phyloP scores from a whole-genome alignment of 1,140 invertebrate species.

The Aphaenogaster floridana region DNA sequence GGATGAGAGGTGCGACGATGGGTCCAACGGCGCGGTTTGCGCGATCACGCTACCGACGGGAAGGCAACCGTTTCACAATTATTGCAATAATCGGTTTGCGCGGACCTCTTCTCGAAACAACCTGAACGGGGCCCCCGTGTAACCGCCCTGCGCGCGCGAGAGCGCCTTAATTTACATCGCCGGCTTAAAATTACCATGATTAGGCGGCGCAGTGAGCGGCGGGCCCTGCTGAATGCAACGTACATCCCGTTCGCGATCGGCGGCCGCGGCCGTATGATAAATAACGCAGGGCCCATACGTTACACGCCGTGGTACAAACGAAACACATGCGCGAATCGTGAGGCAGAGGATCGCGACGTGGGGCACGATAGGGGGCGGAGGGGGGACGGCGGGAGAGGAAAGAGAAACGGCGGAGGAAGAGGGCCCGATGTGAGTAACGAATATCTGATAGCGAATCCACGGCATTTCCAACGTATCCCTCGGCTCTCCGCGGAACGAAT shows the following conservation, averaged over 20 bases:
- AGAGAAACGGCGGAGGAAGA: slow-evolving; percentile 50
- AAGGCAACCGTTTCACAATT: slow-evolving; percentile 37
- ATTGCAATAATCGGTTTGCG: slow-evolving; percentile 53
- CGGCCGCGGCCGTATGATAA: slow-evolving; percentile 74
- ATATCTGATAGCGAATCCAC: slow-evolving; percentile 82
- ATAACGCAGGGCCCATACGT: slow-evolving; percentile 74
- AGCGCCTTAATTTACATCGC: slow-evolving; percentile 68
- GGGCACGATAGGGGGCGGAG: slow-evolving; percentile 47
- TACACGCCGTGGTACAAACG: slow-evolving; percentile 74
- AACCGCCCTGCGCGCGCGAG: slow-evolving; percentile 12
- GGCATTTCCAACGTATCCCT: slow-evolving; percentile 78
- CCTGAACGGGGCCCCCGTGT: background rate
- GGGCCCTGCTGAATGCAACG: slow-evolving; percentile 66
- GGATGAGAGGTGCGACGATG: background rate
- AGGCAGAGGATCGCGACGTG: slow-evolving; percentile 64
- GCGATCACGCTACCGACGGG: slow-evolving; percentile 24
- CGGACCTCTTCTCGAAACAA: slow-evolving; percentile 27
- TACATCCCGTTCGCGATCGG: slow-evolving; percentile 73
- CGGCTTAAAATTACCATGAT: slow-evolving; percentile 74
- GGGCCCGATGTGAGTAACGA: slow-evolving; percentile 79
- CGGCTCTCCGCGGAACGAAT: slow-evolving; percentile 76
- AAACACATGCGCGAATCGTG: slow-evolving; percentile 75
- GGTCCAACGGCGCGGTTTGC: background rate
- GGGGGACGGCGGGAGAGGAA: slow-evolving; percentile 44
- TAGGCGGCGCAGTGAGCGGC: slow-evolving; percentile 69